Evolutionary conservation across 2,113 vertebrate genomes (phyloP).

Genomic region (Gasterosteus aculeatus): DNA sequence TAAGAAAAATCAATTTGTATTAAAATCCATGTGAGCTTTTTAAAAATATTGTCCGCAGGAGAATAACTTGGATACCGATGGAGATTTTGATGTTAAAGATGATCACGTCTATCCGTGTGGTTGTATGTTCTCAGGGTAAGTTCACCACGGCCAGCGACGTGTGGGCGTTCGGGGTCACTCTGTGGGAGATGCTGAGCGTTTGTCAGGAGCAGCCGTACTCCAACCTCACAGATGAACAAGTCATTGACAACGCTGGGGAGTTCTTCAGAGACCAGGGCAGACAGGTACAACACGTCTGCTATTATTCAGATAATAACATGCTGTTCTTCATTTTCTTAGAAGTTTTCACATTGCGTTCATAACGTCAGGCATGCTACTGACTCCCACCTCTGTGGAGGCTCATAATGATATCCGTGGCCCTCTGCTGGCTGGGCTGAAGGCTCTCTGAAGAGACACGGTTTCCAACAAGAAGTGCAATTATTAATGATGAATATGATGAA

Average conservation of each 20-base stretch:
- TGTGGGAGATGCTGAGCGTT: conserved; percentile 94
- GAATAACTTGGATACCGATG: not conserved
- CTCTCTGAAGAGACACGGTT: not conserved
- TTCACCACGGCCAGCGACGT: conserved; percentile 93
- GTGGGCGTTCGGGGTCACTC: conserved; percentile 94
- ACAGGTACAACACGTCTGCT: conserved; percentile 80
- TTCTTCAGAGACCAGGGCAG: conserved; percentile 91
- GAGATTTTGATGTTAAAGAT: not conserved
- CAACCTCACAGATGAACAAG: conserved; percentile 90
- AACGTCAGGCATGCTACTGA: not conserved
- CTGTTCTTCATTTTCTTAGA: not conserved
- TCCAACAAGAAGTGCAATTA: not conserved
- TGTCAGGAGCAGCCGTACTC: conserved; percentile 94
- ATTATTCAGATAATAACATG: not conserved
- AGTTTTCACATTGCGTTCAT: not conserved
- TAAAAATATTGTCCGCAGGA: no score
- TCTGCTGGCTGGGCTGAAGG: conserved; percentile 13
- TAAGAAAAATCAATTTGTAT: not conserved
- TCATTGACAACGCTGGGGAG: conserved; percentile 93
- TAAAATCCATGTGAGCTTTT: not conserved
- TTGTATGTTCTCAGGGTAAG: conserved; percentile 83
- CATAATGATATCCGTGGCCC: not conserved
- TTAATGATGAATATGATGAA: not conserved
- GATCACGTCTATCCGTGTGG: not conserved
- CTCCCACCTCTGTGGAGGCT: not conserved